Percentiles rank a stretch among this genome's conserved stretches.
phyloP scores from a whole-genome alignment of 37 sponge, comb jelly and placozoan genomes.

The Eunapius fragilis region DNA sequence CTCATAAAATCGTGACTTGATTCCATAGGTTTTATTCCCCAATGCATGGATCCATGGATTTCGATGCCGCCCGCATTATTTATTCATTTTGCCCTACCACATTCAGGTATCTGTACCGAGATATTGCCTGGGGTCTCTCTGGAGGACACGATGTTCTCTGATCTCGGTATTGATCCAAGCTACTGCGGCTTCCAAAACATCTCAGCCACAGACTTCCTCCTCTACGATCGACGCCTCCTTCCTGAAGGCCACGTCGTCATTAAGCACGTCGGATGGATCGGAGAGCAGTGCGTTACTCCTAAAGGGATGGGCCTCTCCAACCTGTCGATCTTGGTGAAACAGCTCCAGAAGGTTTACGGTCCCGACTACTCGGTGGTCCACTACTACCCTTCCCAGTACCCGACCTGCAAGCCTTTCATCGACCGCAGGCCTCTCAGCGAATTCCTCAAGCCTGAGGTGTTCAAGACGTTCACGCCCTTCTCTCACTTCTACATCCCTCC shows the following conservation, averaged over 20 bases:
- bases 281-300: neutral
- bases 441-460: neutral
- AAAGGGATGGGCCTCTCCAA: neutral
- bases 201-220: constrained; percentile 15
- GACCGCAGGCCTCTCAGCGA: constrained; percentile 4
- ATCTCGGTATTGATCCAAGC: constrained; percentile 27
- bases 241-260: constrained; percentile 11
- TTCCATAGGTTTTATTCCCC: too few species aligned
- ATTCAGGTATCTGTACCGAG: constrained; percentile 2
- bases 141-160: constrained; percentile 14
- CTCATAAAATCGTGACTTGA: too few species aligned
- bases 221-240: neutral
- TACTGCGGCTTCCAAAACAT: constrained; percentile 14
- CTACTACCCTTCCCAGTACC: constrained; percentile 5
- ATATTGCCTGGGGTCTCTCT: constrained; percentile 15
- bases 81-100: too few species aligned
- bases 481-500: neutral
- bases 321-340: neutral
- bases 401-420: neutral
- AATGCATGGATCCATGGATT: too few species aligned
- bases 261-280: constrained; percentile 16
- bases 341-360: constrained; percentile 19
- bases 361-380: neutral
- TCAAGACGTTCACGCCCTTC: neutral
- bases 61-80: too few species aligned